phyloP scores from a whole-genome alignment of 1,140 invertebrate species.

The Meloidogyne chitwoodi region DNA sequence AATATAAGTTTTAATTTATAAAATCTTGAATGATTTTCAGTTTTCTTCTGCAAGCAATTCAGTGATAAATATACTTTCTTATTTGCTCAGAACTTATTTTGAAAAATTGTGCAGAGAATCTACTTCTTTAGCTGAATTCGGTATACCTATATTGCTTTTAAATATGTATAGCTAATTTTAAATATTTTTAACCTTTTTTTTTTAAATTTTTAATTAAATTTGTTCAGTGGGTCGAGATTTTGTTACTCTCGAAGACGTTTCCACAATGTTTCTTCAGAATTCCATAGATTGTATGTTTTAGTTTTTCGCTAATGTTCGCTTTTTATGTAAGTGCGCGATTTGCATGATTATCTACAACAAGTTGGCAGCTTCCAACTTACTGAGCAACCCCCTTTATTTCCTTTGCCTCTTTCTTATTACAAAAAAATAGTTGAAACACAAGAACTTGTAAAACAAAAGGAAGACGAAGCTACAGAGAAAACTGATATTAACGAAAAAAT shows the following conservation, averaged over 20 bases:
- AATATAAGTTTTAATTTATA: not conserved
- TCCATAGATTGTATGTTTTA: not conserved
- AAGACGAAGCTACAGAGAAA: not conserved
- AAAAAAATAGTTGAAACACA: not conserved
- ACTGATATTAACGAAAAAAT: not conserved
- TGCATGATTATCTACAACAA: slow-evolving; percentile 18
- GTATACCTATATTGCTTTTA: not conserved
- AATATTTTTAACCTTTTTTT: not conserved
- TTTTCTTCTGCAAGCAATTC: slow-evolving; percentile 5
- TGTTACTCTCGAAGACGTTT: slow-evolving; percentile 9
- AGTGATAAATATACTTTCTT: slow-evolving; percentile 4
- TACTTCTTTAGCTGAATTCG: not conserved
- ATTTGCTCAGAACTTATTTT: slow-evolving; percentile 10
- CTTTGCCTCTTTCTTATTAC: not conserved
- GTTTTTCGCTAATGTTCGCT: not conserved
- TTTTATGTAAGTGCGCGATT: slow-evolving; percentile 15
- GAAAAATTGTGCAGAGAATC: slow-evolving; percentile 16
- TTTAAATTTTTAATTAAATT: not conserved
- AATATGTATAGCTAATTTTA: not conserved
- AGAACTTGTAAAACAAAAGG: not conserved
- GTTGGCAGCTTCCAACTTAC: not conserved
- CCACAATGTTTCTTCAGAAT: not conserved
- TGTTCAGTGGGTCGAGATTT: not conserved
- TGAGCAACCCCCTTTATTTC: slow-evolving; percentile 1
- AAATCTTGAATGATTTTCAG: not conserved